Conservation (phyloP, 1,140 invertebrate genomes). For the Chelonus insularis region DNA sequence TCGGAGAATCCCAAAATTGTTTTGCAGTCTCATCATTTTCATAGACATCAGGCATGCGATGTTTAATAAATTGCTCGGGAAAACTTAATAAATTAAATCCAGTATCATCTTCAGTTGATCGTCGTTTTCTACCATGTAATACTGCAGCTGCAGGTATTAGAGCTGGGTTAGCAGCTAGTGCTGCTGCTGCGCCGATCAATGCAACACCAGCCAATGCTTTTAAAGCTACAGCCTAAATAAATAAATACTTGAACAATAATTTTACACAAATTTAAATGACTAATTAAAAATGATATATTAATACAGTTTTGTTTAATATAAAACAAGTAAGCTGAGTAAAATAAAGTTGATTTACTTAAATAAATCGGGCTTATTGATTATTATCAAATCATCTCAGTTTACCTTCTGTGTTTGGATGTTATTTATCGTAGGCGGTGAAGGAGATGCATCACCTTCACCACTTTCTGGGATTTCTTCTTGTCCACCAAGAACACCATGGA, state of each 20-base stretch:
- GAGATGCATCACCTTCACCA: constrained; percentile 31
- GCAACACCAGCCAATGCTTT: constrained; percentile 79
- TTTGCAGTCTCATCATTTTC: constrained; percentile 17
- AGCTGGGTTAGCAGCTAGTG: constrained; percentile 75
- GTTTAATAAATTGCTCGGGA: constrained; percentile 16
- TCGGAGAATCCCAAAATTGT: constrained; percentile 41
- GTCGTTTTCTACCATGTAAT: constrained; percentile 61
- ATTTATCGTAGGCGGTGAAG: constrained; percentile 26
- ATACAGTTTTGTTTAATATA: neutral
- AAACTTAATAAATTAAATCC: constrained; percentile 8
- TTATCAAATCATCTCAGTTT: no score
- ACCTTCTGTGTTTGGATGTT: constrained; percentile 53
- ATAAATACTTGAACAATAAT: neutral
- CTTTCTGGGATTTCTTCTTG: constrained; percentile 42
- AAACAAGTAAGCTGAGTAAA: neutral
- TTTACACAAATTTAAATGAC: constrained; percentile 19
- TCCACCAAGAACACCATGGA: constrained; percentile 41
- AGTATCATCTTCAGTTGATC: constrained; percentile 32
- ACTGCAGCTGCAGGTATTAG: constrained; percentile 73
- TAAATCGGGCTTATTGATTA: neutral
- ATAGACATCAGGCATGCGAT: constrained; percentile 10
- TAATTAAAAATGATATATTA: constrained; percentile 6
- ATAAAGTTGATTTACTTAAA: neutral
- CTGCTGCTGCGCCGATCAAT: constrained; percentile 75
- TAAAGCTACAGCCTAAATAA: constrained; percentile 56